Base-by-base conservation (phyloP, 2,888 invertebrate species). In the Hedya salicella region DNA sequence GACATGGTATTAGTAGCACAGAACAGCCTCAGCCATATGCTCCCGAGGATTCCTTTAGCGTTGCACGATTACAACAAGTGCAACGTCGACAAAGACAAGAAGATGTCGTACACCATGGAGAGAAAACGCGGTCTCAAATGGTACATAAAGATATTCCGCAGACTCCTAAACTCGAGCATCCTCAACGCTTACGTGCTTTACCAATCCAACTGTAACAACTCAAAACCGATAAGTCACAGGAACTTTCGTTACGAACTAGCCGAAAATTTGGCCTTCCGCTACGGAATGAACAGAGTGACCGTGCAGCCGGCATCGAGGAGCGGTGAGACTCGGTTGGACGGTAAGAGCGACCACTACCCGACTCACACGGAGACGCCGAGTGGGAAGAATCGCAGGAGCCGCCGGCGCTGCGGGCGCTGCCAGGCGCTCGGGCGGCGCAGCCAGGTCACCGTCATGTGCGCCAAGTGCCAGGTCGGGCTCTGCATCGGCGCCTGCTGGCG, bases 21-120 rank as follows among this genome's bases (percentile, higher is more conserved):
- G 9, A 66, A 66, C 6, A 66, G 66, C 32, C 39, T 66, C 3
- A 66, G 66, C n/a, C 66, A 66, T 9, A 66, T 66, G 66, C 48
- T 66, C 4, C 66, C 66, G 2, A 14, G 66, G 16, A 66, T 66
- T 0, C 66, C 66, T 8, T 16, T 66, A 16, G 66, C 60, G 0
- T 14, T 66, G 1, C 54, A 66, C 48, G 66, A 66, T n/a, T 66
- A 61, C 21, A 66, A 54, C 42, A 66, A 66, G 42, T 66, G 66
- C 17, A 66, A 66, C n/a, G 60, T 66, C 3, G 66, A 66, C n/a
- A 66, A 66, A 32, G 65, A 66, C 32, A 66, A 66, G 17, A 66
- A 61, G n/a, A 66, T 66, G 66, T 66, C 66, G 0, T 61, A 61
- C 19, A 61, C 66, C 3, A 66, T 66, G 66, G 66, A 66, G 5